Evolutionary conservation across 2,888 invertebrate species (phyloP).

Genomic region (Drosophila anomelani): DNA sequence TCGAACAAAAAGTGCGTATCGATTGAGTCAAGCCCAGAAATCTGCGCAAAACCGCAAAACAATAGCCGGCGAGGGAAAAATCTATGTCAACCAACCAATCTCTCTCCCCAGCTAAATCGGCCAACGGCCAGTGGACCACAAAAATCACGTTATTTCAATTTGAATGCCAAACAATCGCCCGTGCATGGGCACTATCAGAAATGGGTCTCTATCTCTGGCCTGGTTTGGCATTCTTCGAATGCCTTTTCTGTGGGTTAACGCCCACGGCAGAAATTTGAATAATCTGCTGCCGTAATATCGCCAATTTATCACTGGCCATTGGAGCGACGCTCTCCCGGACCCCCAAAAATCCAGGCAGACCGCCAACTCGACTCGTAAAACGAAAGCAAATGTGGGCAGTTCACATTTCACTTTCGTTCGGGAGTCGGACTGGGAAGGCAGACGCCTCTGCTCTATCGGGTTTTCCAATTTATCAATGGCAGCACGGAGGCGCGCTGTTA

Average conservation of each 20-base stretch:
- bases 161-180: constrained; percentile 68
- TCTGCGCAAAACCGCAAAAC: constrained; percentile 76
- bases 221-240: constrained; percentile 67
- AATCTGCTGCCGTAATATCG: constrained; percentile 76
- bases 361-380: constrained; percentile 25
- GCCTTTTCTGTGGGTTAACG: constrained; percentile 54
- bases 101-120: constrained; percentile 5
- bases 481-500: constrained; percentile 69
- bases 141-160: constrained; percentile 81
- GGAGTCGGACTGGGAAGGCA: constrained; percentile 35
- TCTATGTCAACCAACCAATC: constrained; percentile 55
- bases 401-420: constrained; percentile 48
- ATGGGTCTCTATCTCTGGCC: constrained; percentile 34
- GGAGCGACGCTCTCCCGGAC: constrained; percentile 16
- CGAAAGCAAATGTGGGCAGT: constrained; percentile 60
- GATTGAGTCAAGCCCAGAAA: constrained; percentile 70
- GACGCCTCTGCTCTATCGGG: constrained; percentile 40
- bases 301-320: constrained; percentile 75
- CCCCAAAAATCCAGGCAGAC: constrained; percentile 18
- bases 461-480: constrained; percentile 60
- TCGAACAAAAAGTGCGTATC: constrained; percentile 62
- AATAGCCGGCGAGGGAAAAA: constrained; percentile 59
- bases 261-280: constrained; percentile 72
- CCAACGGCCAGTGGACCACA: constrained; percentile 69
- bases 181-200: constrained; percentile 33